Percentiles rank a stretch among this genome's conserved stretches.
Conservation (phyloP, 92 coral and sea anemone species). For the Phymanthus crucifer region DNA sequence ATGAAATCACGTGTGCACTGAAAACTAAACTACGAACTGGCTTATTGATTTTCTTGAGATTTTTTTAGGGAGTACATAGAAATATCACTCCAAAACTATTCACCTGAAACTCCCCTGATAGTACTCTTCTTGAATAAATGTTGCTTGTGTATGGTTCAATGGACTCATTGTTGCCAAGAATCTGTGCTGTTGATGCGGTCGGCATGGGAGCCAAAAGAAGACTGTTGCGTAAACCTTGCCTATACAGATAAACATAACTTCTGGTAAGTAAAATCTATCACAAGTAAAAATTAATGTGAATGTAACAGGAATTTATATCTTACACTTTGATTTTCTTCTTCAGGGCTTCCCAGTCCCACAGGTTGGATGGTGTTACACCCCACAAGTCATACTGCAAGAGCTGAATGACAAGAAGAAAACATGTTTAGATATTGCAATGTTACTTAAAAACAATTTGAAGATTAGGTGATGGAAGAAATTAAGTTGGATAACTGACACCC, state of each 20-base stretch:
- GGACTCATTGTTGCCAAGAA: conserved; percentile 96
- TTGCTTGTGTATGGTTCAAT: conserved; percentile 98
- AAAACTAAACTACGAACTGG: too few relatives aligned
- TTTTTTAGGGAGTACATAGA: too few relatives aligned
- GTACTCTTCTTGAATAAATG: conserved; percentile 88
- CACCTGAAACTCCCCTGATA: conserved; percentile 99
- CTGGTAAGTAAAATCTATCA: background rate
- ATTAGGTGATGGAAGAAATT: too few relatives aligned
- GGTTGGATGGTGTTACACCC: conserved; percentile 87
- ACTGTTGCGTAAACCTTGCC: conserved; percentile 94
- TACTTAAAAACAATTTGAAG: too few relatives aligned
- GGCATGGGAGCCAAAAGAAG: conserved; percentile 99
- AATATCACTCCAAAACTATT: too few relatives aligned
- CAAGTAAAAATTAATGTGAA: background rate
- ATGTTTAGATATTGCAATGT: too few relatives aligned
- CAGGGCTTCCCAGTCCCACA: conserved; percentile 96
- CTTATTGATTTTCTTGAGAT: too few relatives aligned
- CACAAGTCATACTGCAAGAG: conserved; percentile 88
- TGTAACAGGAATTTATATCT: background rate
- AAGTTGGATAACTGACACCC: too few relatives aligned
- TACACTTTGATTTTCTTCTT: conserved; percentile 84
- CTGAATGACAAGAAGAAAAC: conserved; percentile 17
- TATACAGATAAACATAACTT: background rate
- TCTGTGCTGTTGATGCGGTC: conserved; percentile 99
- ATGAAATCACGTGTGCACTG: background rate